Evolutionary conservation across 2,113 vertebrate species (phyloP), one percentile per base, ranked within the genome.

Genomic region (Eurypyga helias): DNA sequence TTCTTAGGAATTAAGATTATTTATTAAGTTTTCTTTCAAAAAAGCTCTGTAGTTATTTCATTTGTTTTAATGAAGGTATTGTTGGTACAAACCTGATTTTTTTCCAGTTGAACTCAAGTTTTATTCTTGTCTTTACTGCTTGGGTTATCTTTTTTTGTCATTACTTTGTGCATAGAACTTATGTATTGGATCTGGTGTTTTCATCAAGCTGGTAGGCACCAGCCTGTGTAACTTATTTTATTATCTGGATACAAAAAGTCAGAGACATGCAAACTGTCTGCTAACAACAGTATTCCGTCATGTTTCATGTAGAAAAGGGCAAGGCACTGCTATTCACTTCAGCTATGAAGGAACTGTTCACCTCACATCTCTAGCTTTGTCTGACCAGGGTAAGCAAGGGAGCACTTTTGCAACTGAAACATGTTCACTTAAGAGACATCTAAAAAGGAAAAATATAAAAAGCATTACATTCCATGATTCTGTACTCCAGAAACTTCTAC

Each of bases 381-480:
- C 65, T 87, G 57, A 51, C 5, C 33, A 33, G 11, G 10, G 10
- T 31, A 87, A 84, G 24, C 33, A n/a, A 41, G 21, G 48, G 11
- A 84, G 20, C 7, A 71, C n/a, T 57, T 69, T 45, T 2, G 10
- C 33, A 82, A 33, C 3, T 25, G 10, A 76, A 93, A 79, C 34
- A 41, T 8, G 83, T 85, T 28, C 36, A 58, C n/a, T 73, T 57
- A 51, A 49, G 49, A 61, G 57, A 52, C 2, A 49, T 77, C 57
- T 57, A 7, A 49, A 90, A 67, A 11, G 16, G 10, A 10, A 65
- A 77, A 72, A 49, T 15, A 80, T 5, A 80, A 73, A 43, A 83
- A 65, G 24, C 0, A 0, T 41, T 78, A 49, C 3, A 51, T 33
- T 80, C 25, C 25, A 46, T 31, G 87, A 45, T 17, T 51, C 18